A percentile compares a stretch with the other conserved stretches of the same genome.
These are phyloP conservation scores for Apotomis capreana DNA, from an alignment of 2,888 invertebrate species.

Conservation along the genomic window DNA sequence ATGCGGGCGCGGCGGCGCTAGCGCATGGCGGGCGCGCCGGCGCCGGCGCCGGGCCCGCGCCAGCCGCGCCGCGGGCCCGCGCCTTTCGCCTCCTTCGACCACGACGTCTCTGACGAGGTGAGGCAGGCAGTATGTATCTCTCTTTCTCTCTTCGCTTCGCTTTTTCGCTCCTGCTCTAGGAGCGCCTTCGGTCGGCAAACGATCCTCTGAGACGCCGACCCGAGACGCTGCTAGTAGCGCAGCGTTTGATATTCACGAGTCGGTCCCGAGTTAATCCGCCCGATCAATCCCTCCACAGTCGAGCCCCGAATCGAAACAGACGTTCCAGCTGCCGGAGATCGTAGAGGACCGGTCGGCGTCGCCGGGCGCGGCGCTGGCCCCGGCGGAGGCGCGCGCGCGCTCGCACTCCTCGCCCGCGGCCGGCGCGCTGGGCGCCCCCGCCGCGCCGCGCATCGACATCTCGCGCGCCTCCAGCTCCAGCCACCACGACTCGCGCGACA, in stretches of 20 bases:
- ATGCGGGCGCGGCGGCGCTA: constrained; percentile 37
- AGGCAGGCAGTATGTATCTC: constrained; percentile 84
- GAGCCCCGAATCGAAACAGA: constrained; percentile 83
- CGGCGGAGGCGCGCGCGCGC: constrained; percentile 71
- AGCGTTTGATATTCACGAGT: neutral
- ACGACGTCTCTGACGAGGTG: constrained; percentile 92
- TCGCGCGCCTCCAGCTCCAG: constrained; percentile 95
- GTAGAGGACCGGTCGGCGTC: constrained; percentile 74
- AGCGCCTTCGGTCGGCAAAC: constrained; percentile 42
- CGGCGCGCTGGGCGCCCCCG: constrained; percentile 83
- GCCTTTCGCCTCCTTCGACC: constrained; percentile 96
- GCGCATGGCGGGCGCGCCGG: constrained; percentile 47
- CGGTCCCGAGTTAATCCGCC: neutral
- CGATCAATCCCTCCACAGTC: constrained; percentile 66
- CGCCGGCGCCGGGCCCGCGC: constrained; percentile 58
- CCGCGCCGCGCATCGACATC: constrained; percentile 93
- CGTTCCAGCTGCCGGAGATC: constrained; percentile 82
- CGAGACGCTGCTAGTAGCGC: neutral
- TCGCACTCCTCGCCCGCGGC: constrained; percentile 71
- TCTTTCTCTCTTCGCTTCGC: constrained; percentile 54
- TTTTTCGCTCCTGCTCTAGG: constrained; percentile 40
- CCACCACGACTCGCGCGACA: constrained; percentile 93
- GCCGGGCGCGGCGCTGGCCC: constrained; percentile 53
- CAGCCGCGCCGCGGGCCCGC: constrained; percentile 95
- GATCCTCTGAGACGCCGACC: neutral